A percentile compares a stretch with the other conserved stretches of the same genome.
phyloP scores from a whole-genome alignment of 2,113 vertebrate genomes.

The Arizona elegans region DNA sequence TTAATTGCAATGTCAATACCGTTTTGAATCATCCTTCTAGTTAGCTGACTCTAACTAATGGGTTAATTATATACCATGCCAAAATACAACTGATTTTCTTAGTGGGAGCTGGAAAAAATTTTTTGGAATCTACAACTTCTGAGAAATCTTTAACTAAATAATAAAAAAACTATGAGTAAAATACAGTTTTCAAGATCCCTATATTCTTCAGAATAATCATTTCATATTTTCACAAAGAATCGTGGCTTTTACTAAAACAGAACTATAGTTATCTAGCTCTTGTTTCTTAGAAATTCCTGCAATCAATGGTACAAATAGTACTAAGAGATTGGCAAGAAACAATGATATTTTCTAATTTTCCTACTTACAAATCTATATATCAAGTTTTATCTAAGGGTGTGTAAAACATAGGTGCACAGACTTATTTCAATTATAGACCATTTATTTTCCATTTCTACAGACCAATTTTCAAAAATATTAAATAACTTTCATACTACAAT shows the following conservation, averaged over 20 bases:
- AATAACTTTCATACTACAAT: not conserved
- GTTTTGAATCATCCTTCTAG: not conserved
- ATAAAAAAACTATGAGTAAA: not conserved
- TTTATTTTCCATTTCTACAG: slow-evolving; percentile 18
- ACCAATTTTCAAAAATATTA: slow-evolving; percentile 25
- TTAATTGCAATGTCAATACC: not conserved
- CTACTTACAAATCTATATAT: slow-evolving; percentile 9
- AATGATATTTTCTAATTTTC: not conserved
- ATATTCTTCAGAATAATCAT: not conserved
- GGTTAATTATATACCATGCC: not conserved
- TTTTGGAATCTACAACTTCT: too few relatives aligned
- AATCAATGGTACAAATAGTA: not conserved
- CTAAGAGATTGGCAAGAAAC: not conserved
- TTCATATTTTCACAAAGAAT: slow-evolving; percentile 1
- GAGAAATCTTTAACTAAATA: not conserved
- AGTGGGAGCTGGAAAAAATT: not conserved
- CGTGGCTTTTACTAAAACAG: not conserved
- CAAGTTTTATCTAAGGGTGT: slow-evolving; percentile 1
- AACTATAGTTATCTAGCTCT: not conserved
- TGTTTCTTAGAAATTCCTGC: not conserved
- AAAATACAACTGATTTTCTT: not conserved
- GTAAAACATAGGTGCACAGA: slow-evolving; percentile 37
- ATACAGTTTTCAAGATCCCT: not conserved
- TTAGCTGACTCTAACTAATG: not conserved
- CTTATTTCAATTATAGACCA: slow-evolving; percentile 5